phyloP scores from a whole-genome alignment of 2,888 invertebrate genomes.

The Andrena dorsata region DNA sequence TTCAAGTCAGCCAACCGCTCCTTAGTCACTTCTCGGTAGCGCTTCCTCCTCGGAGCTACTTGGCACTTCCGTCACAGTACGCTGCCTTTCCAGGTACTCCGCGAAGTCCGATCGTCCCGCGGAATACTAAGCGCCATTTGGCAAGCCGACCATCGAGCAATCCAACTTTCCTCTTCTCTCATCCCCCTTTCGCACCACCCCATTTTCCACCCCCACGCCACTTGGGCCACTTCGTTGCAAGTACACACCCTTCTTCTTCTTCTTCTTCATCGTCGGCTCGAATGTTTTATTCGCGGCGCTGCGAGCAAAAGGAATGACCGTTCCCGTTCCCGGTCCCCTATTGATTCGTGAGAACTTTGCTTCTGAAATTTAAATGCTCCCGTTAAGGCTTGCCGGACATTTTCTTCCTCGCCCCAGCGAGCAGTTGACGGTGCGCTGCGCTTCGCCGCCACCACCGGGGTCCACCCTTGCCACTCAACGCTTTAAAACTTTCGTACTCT shows the following conservation, averaged over 20 bases:
- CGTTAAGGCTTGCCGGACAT: constrained; percentile 1
- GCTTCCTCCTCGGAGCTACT: constrained; percentile 58
- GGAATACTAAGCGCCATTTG: constrained; percentile 83
- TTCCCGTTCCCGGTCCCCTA: constrained; percentile 50
- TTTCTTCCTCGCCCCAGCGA: constrained; percentile 1
- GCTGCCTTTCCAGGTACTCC: constrained; percentile 77
- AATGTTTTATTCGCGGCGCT: constrained; percentile 68
- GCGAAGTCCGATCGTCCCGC: constrained; percentile 74
- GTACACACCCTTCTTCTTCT: background rate
- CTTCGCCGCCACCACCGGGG: background rate
- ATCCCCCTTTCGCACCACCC: background rate
- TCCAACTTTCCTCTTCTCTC: constrained; percentile 53
- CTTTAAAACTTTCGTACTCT: constrained; percentile 7
- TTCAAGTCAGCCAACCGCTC: constrained; percentile 45
- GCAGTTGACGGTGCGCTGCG: background rate
- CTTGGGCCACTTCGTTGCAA: background rate
- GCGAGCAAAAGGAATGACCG: constrained; percentile 39
- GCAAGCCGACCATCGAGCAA: constrained; percentile 71
- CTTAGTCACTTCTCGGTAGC: constrained; percentile 46
- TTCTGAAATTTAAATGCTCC: constrained; percentile 43
- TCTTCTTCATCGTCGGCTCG: constrained; percentile 5
- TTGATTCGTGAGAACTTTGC: constrained; percentile 54
- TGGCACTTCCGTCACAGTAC: constrained; percentile 80
- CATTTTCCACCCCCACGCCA: background rate
- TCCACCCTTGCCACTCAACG: background rate